phyloP scores from a whole-genome alignment of 2,113 vertebrate species.

The Micromys minutus region DNA sequence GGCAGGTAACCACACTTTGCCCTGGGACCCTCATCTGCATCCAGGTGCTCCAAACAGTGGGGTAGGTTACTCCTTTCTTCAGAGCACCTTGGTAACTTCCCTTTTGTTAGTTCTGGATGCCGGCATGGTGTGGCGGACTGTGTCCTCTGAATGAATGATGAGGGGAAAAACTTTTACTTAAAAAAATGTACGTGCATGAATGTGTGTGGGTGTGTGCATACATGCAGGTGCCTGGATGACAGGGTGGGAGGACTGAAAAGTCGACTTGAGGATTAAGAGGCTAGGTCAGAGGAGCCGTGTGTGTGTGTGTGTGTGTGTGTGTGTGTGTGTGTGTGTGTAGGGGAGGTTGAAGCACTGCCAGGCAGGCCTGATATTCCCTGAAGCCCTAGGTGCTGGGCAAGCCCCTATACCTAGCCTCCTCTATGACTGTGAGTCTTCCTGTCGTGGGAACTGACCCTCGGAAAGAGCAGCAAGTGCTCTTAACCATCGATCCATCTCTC shows the following conservation, averaged over 20 bases:
- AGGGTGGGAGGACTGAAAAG: background rate
- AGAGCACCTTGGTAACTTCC: background rate
- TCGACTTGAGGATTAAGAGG: background rate
- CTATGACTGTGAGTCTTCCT: background rate
- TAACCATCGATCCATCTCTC: background rate
- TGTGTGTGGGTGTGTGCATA: background rate
- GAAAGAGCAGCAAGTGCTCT: background rate
- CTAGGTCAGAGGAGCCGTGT: background rate
- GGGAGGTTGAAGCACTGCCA: too few species aligned
- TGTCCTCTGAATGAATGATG: background rate
- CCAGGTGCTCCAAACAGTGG: background rate
- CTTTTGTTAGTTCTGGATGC: background rate
- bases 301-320: rapidly evolving
- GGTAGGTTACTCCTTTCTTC: background rate
- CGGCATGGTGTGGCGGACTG: background rate
- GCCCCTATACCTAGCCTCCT: background rate
- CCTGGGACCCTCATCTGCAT: background rate
- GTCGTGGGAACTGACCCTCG: background rate
- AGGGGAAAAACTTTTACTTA: background rate
- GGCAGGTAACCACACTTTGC: too few species aligned
- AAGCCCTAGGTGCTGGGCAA: background rate
- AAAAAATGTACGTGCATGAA: background rate
- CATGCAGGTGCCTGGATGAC: background rate
- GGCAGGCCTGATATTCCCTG: background rate
- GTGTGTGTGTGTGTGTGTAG: rapidly evolving